These are phyloP conservation scores for Chrysemys picta DNA, from an alignment of 2,113 vertebrate genomes.

Conservation along the genomic window DNA sequence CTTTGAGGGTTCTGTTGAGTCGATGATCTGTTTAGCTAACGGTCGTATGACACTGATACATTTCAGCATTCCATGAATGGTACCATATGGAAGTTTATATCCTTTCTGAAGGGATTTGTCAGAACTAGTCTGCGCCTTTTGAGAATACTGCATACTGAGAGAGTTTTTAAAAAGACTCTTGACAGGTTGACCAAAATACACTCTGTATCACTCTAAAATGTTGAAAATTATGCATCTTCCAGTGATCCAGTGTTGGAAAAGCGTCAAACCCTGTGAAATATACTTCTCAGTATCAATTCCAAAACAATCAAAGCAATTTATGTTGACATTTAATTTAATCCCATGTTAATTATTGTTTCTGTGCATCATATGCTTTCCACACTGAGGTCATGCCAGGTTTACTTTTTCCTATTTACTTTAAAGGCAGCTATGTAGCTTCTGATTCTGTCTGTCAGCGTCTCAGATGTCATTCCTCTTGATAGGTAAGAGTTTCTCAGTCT, in stretches of 20 bases:
- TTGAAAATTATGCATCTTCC: neutral
- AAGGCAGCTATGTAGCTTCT: neutral
- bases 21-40: neutral
- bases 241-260: neutral
- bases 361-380: neutral
- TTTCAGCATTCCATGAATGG: neutral
- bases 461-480: neutral
- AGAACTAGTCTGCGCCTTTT: neutral
- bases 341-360: neutral
- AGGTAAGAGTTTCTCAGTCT: neutral
- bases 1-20: neutral
- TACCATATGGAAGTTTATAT: neutral
- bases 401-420: constrained; percentile 15
- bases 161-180: neutral
- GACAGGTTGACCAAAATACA: neutral
- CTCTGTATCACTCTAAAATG: neutral
- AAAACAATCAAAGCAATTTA: neutral
- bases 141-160: neutral
- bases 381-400: neutral
- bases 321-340: neutral
- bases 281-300: neutral
- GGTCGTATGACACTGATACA: neutral
- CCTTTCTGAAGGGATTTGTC: neutral
- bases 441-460: neutral
- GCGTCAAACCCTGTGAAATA: neutral